Evolutionary conservation across 2,888 invertebrate genomes (phyloP), one percentile per base, ranked within the genome.

Genomic region (Sabatieria punctata): DNA sequence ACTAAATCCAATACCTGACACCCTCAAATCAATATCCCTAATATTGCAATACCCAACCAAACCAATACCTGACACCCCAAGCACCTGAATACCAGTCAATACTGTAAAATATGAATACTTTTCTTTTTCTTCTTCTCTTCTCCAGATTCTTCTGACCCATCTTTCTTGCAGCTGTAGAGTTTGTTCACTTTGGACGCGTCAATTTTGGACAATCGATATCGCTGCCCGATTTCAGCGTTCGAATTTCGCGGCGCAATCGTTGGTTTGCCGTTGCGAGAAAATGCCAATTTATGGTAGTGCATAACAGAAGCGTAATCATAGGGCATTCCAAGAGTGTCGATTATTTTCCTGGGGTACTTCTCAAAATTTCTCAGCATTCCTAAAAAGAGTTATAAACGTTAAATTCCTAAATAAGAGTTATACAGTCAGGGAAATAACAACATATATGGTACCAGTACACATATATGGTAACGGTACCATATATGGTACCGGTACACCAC

Each of bases 301-400:
- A 82, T 80, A 27, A 82, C 77, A 13, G 79, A 79, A 52, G 78
- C 76, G 60, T 77, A 82, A 63, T 82, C 82, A 57, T 83, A 83
- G 47, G 78, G 77, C 61, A 77, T 79, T 42, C 65, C 65, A 24
- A 70, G 64, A 2, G 69, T 66, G 43, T 68, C 68, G 39, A 70
- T 65, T 43, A 61, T 60, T 50, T 66, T 62, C 24, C 56, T 49
- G 2, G 64, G 62, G 45, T 71, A 69, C 54, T 70, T 71, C 43
- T 68, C 65, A 55, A 74, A 74, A 55, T 74, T 73, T 33, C 66
- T 57, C 56, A 68, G 60, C 55, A 68, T 68, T 38, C 69, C 73
- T 71, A 56, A 36, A 52, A 49, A 45, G n/a, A n/a, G n/a, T n/a
- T n/a, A n/a, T n/a, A n/a, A n/a, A n/a, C n/a, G n/a, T n/a, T n/a